These are phyloP conservation scores for Maniola hyperantus DNA, from an alignment of 2,888 invertebrate species.

Conservation along the genomic window DNA sequence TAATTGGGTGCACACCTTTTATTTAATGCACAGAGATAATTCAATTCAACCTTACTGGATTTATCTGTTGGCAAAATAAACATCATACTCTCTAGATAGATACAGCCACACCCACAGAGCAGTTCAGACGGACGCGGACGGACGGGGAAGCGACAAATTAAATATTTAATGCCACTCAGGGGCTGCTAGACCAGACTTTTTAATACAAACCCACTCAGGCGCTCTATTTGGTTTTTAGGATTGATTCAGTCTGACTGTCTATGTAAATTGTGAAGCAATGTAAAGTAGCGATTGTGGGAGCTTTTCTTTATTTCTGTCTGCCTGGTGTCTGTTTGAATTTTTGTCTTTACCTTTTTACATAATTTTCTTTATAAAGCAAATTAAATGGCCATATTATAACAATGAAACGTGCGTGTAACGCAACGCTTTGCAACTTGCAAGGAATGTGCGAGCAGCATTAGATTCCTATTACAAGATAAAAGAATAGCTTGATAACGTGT, in stretches of 20 bases:
- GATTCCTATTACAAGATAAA: too few species aligned
- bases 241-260: conserved; percentile 34
- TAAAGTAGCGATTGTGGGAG: conserved; percentile 25
- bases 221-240: conserved; percentile 39
- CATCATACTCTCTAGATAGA: background rate
- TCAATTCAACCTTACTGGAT: too few species aligned
- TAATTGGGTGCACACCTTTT: too few species aligned
- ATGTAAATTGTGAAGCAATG: conserved; percentile 23
- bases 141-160: conserved; percentile 57
- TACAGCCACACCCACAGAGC: conserved; percentile 35
- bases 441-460: too few species aligned
- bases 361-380: too few species aligned
- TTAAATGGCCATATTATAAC: too few species aligned
- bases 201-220: conserved; percentile 37
- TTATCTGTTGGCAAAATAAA: too few species aligned
- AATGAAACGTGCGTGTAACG: too few species aligned
- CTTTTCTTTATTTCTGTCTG: conserved; percentile 19
- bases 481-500: too few species aligned
- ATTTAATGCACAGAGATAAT: too few species aligned
- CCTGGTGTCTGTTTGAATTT: background rate
- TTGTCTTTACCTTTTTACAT: too few species aligned
- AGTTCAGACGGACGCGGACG: conserved; percentile 21
- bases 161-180: conserved; percentile 62
- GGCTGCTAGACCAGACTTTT: conserved; percentile 44
- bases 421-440: too few species aligned